Percentiles rank a stretch among this genome's conserved stretches.
These are phyloP conservation scores for Lepisosteus oculatus DNA, from an alignment of 2,113 vertebrate species.

Conservation along the genomic window DNA sequence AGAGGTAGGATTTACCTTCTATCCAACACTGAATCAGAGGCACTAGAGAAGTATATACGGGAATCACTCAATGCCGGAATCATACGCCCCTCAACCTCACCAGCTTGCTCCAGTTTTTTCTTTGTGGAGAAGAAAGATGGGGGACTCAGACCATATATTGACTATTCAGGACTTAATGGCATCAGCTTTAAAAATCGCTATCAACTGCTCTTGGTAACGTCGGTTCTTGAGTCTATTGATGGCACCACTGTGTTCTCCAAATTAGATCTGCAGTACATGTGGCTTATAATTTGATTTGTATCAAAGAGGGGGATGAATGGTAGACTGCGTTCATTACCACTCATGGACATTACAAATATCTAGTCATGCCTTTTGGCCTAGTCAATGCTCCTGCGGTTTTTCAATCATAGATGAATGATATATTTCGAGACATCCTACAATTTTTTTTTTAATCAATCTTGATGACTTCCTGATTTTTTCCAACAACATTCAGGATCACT, in stretches of 20 bases:
- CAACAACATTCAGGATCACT: not conserved
- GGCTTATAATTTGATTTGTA: not conserved
- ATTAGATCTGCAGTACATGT: not conserved
- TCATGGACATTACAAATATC: not conserved
- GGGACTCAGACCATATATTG: not conserved
- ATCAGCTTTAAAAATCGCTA: not conserved
- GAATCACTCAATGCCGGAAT: not conserved
- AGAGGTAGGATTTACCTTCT: not conserved
- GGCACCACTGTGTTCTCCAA: not conserved
- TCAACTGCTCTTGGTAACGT: not conserved
- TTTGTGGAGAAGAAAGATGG: constrained; percentile 4
- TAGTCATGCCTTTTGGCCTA: not conserved
- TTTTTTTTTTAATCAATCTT: not conserved
- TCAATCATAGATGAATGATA: constrained; percentile 1
- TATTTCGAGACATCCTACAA: constrained; percentile 1
- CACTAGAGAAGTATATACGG: constrained; percentile 10
- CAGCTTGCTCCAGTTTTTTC: not conserved
- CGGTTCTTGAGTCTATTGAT: not conserved
- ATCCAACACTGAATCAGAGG: not conserved
- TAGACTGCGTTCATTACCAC: constrained; percentile 3
- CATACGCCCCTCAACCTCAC: not conserved
- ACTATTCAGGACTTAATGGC: not conserved
- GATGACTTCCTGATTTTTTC: not conserved
- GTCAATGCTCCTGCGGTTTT: constrained; percentile 15
- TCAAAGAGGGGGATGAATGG: constrained; percentile 3